Base-by-base conservation (phyloP, 2,888 invertebrate species). In the Lochmaea crataegi region DNA sequence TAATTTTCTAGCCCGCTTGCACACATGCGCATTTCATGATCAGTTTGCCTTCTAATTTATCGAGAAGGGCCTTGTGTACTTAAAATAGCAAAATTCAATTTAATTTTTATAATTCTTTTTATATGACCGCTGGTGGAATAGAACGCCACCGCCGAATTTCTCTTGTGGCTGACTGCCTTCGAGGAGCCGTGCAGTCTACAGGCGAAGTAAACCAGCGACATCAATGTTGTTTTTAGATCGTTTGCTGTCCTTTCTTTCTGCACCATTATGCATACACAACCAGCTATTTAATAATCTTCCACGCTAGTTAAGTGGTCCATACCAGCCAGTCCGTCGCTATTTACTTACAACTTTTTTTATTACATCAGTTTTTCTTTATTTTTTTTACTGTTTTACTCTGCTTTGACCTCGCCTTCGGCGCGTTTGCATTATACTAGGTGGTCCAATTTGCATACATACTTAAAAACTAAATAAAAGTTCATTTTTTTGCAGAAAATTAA, bases 131-230 rank as follows among this genome's bases (percentile, higher is more conserved):
- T 64, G 69, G 53, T 38, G 69, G 64, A 70, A 64, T 64, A 42
- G 26, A 12, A 10, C 42, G 10, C 18, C 32, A 6, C 56, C 42
- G 22, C 10, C 41, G 26, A 53, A 70, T 64, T 16, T 58, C 68
- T 70, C 18, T 56, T 64, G 57, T 14, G 45, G 66, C 58, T 53
- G 12, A 64, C 63, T 67, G 61, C 63, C 56, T 61, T 69, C 65
- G 60, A 71, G 75, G 76, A 73, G 76, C 76, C 76, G 73, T 56
- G 76, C 76, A 73, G 76, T 76, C 76, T 76, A 70, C 65, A 48
- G 66, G 53, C 57, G 68, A 32, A 61, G 12, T 61, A 68, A 51
- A 45, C 68, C 68, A 61, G 61, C 61, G 42, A 16, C 61, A 63
- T 38, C 61, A 10, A 14, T n/a, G 61, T 16, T 61, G 32, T 42